Evolutionary conservation across 2,113 vertebrate genomes (phyloP), one percentile per base, ranked within the genome.

Genomic region (Cynoglossus semilaevis): DNA sequence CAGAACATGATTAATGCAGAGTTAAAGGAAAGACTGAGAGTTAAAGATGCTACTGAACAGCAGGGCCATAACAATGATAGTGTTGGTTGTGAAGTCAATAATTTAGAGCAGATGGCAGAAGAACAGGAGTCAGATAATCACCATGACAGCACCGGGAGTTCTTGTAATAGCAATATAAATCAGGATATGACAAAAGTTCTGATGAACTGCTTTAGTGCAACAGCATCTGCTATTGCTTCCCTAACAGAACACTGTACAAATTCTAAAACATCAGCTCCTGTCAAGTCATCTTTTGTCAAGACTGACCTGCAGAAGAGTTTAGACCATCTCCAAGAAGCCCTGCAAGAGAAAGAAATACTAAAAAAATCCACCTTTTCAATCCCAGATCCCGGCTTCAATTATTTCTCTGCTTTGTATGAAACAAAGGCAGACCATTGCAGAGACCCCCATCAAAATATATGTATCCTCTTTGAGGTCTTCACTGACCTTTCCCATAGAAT

Each of bases 11-110:
- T 34, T 38, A 90, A 79, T 59, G 79, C 82, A 16, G 80, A 82
- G 18, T 77, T 88, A 10, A 84, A 83, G 36, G 90, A 90, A 49
- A 87, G 90, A 51, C 60, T 91, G 16, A 81, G 76, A 42, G 41
- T 77, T 67, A 75, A 66, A 38, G 79, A 88, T 19, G 42, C 45
- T 48, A 38, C 47, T 18, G 50, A 62, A 48, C 60, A 53, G 14
- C 37, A 48, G 18, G 51, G 12, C 55, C 2, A 12, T 18, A 52
- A 11, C 38, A 29, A 17, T 6, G 4, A 48, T 29, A 11, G 56
- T 15, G 42, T 11, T 36, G 19, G 19, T 18, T 74, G 65, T 37
- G 69, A 74, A 14, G 52, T 13, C n/a, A 53, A 51, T 10, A 7
- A 8, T 22, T 65, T 29, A 1, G 17, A 14, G n/a, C 56, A 51